Conservation (phyloP, 2,797 vertebrate species). For the Loris lydekkerianus region DNA sequence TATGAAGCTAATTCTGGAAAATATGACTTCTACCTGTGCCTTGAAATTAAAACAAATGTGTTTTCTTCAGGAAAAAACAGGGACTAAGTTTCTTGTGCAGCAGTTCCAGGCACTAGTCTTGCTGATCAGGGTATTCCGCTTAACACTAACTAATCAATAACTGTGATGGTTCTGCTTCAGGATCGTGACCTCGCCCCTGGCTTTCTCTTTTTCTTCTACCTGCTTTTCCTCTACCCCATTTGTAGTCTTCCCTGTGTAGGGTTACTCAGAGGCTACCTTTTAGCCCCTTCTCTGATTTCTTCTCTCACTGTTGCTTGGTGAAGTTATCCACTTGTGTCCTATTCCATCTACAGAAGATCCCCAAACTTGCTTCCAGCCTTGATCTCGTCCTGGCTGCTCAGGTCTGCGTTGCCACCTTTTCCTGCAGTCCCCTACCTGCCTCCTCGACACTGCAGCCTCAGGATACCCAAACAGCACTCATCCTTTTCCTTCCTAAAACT, state of each 20-base stretch:
- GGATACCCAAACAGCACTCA: not conserved
- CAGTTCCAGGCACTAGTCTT: not conserved
- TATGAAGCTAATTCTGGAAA: not conserved
- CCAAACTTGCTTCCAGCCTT: not conserved
- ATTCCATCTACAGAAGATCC: not conserved
- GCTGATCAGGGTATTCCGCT: not conserved
- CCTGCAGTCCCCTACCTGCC: not conserved
- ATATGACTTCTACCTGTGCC: not conserved
- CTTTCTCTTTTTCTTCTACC: not conserved
- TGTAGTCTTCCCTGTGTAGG: not conserved
- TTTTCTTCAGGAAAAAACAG: not conserved
- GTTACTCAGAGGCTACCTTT: not conserved
- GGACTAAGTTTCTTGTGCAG: not conserved
- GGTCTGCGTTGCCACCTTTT: not conserved
- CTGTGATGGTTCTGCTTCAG: not conserved
- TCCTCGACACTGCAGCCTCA: not conserved
- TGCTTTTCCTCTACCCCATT: not conserved
- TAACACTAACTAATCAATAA: not conserved
- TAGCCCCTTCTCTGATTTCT: not conserved
- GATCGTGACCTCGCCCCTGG: not conserved
- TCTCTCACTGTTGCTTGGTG: not conserved
- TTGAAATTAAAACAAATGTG: slow-evolving; percentile 52
- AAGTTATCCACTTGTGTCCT: not conserved
- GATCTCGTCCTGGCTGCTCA: not conserved
- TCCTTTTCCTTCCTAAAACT: not conserved